Percentiles rank a stretch among this genome's conserved stretches.
Conservation (phyloP, 2,113 vertebrate species). For the Melospiza georgiana region DNA sequence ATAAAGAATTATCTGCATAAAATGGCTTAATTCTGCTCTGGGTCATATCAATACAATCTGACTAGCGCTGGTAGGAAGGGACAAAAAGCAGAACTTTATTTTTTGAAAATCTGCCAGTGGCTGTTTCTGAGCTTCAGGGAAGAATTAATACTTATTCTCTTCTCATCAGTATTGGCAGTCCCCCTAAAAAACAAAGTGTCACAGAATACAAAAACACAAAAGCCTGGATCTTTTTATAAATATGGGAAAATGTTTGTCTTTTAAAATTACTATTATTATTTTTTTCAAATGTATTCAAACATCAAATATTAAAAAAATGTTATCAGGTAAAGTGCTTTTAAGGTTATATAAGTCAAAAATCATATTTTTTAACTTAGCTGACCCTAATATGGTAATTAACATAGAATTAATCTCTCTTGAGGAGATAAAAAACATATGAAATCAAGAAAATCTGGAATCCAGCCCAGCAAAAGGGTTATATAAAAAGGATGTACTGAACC, state of each 20-base stretch:
- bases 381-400: slow-evolving; percentile 64
- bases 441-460: slow-evolving; percentile 47
- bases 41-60: background rate
- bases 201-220: background rate
- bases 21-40: background rate
- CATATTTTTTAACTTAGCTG: slow-evolving; percentile 10
- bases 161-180: background rate
- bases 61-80: background rate
- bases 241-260: background rate
- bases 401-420: slow-evolving; percentile 39
- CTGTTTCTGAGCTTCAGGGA: background rate
- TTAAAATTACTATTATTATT: background rate
- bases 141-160: background rate
- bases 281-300: background rate
- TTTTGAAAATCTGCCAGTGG: background rate
- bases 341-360: slow-evolving; percentile 26
- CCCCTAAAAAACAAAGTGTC: background rate
- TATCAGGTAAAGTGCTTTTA: background rate
- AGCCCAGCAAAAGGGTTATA: slow-evolving; percentile 51
- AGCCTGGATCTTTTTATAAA: background rate
- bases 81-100: background rate
- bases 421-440: slow-evolving; percentile 50
- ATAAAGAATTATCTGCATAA: background rate
- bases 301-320: background rate
- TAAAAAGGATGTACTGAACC: slow-evolving; percentile 54